Conservation (phyloP, 2,888 invertebrate genomes). For the Ceraclea dissimilis region DNA sequence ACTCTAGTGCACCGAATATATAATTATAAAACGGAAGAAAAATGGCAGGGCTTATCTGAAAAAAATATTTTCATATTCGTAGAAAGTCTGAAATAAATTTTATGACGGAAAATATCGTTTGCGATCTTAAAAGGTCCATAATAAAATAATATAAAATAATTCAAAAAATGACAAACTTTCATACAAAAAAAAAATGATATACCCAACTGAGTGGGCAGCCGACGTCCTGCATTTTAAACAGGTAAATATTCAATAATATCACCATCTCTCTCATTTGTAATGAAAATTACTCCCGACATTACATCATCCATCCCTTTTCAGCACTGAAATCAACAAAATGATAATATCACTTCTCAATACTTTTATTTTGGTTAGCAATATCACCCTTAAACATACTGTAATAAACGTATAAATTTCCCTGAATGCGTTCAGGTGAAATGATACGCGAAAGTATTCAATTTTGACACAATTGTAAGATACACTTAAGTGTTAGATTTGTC, state of each 20-base stretch:
- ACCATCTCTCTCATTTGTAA: neutral
- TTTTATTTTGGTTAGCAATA: conserved; percentile 3
- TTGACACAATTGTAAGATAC: neutral
- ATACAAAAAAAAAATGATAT: neutral
- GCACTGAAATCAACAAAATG: neutral
- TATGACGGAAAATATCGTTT: no score
- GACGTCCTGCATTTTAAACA: neutral
- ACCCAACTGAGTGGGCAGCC: neutral
- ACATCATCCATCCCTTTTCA: neutral
- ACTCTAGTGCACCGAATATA: no score
- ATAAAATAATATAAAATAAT: neutral
- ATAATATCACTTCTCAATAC: neutral
- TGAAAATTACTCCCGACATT: neutral
- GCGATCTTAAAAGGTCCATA: no score
- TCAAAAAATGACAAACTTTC: neutral
- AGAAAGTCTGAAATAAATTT: no score
- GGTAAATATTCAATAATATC: neutral
- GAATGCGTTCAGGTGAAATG: conserved; percentile 10
- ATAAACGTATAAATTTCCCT: conserved; percentile 13
- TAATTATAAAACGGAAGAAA: no score
- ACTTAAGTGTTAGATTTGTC: neutral
- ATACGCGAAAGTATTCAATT: neutral
- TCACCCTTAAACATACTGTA: conserved; percentile 12
- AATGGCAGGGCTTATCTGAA: no score
- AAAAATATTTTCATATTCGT: no score